These are phyloP conservation scores for Lindbergichthys nudifrons DNA, from an alignment of 2,797 vertebrate species.

Conservation along the genomic window DNA sequence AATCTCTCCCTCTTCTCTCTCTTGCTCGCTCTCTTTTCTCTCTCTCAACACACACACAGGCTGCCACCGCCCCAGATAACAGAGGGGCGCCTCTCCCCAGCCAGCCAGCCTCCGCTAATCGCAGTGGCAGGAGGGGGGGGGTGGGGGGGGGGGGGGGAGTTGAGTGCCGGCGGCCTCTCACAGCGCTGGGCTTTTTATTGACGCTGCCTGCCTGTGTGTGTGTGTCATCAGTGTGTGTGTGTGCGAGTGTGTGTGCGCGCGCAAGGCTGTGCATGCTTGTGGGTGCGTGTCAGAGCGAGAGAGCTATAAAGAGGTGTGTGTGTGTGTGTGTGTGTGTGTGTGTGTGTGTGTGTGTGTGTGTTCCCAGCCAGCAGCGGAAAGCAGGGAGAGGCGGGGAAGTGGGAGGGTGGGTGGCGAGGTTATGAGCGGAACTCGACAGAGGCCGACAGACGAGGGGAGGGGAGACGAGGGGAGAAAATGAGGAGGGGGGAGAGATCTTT, in stretches of 20 bases:
- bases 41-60: constrained; percentile 68
- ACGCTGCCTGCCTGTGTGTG: constrained; percentile 69
- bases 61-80: constrained; percentile 85
- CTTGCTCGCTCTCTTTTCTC: constrained; percentile 30
- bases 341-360: constrained; percentile 39
- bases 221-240: constrained; percentile 3
- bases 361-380: constrained; percentile 74
- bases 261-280: constrained; percentile 37
- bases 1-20: constrained; percentile 75
- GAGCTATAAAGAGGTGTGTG: constrained; percentile 56
- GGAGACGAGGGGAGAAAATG: neutral
- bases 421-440: constrained; percentile 83
- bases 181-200: constrained; percentile 83
- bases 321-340: constrained; percentile 12
- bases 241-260: constrained; percentile 17
- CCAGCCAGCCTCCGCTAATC: constrained; percentile 83
- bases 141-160: constrained; percentile 65
- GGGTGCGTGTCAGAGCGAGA: constrained; percentile 54
- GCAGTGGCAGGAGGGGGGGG: constrained; percentile 78
- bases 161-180: constrained; percentile 82
- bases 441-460: constrained; percentile 75
- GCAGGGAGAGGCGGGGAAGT: constrained; percentile 76
- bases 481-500: constrained; percentile 40
- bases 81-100: constrained; percentile 83
- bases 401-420: constrained; percentile 81